These are phyloP conservation scores for Pica pica DNA, from an alignment of 2,113 vertebrate genomes.

Conservation along the genomic window DNA sequence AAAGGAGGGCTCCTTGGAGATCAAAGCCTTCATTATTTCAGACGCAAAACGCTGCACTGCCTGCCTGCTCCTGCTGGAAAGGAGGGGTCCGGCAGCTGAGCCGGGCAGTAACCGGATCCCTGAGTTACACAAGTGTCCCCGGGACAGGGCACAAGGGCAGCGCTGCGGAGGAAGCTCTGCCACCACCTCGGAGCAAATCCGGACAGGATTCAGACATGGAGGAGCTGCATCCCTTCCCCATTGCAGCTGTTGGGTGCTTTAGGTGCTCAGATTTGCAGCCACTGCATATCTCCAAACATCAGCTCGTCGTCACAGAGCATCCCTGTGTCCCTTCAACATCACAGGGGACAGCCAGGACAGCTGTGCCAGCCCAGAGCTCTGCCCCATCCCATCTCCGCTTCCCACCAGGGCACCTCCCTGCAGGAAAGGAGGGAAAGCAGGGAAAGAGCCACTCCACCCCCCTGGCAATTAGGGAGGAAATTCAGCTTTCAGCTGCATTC, in stretches of 20 bases:
- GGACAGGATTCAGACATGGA: accelerated
- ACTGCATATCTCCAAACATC: background rate
- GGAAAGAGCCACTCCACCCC: background rate
- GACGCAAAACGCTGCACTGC: accelerated
- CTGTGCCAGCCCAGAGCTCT: background rate
- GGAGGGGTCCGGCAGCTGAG: background rate
- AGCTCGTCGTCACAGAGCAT: accelerated
- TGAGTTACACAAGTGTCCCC: background rate
- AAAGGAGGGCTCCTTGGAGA: background rate
- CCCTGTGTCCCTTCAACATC: accelerated
- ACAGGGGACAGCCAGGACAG: background rate
- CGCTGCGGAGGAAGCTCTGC: background rate
- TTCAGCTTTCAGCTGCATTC: background rate
- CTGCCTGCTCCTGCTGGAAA: background rate
- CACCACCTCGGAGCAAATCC: background rate
- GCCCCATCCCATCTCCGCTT: background rate
- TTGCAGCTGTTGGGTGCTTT: accelerated
- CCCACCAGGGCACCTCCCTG: background rate
- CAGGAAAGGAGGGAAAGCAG: background rate
- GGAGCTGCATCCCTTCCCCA: accelerated
- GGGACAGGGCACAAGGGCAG: background rate
- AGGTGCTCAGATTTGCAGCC: background rate
- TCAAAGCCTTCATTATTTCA: accelerated
- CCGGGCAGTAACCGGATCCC: background rate
- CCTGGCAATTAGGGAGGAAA: background rate